Evolutionary conservation across 2,797 vertebrate genomes (phyloP).

Genomic region (Sebastes oblongus): DNA sequence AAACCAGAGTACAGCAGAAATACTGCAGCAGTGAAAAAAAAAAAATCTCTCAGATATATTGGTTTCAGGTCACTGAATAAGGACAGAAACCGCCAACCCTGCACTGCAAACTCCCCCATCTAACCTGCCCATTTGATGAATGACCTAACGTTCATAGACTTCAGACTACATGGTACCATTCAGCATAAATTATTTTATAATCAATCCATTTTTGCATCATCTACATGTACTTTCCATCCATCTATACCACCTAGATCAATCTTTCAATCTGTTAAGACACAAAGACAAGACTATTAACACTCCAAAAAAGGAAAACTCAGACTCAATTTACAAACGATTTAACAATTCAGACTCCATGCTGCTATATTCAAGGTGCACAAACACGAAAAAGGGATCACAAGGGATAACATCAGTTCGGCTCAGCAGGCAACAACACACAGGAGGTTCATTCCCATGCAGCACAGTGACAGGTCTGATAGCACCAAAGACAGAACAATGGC

Average conservation of each 20-base stretch:
- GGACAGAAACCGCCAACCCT: constrained; percentile 20
- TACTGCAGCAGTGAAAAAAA: constrained; percentile 41
- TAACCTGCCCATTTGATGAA: constrained; percentile 7
- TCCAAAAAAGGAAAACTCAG: not conserved
- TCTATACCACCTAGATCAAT: not conserved
- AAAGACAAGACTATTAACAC: not conserved
- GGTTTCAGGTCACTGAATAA: constrained; percentile 63
- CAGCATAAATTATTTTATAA: not conserved
- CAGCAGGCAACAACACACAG: constrained; percentile 46
- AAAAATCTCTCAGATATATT: constrained; percentile 42
- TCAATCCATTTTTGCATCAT: not conserved
- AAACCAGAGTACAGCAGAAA: constrained; percentile 54
- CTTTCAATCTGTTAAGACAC: not conserved
- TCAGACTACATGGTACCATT: not conserved
- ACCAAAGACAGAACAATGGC: constrained; percentile 28
- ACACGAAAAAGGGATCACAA: constrained; percentile 32
- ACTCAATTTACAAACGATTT: not conserved
- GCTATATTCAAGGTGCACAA: constrained; percentile 38
- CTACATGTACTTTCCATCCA: not conserved
- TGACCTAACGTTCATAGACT: not conserved
- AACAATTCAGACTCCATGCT: constrained; percentile 43
- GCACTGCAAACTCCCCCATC: constrained; percentile 4
- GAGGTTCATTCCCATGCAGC: constrained; percentile 56
- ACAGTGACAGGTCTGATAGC: constrained; percentile 22
- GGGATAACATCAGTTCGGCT: constrained; percentile 25